Conservation (phyloP, 2,797 vertebrate genomes). For the Phoxinus dragarum region DNA sequence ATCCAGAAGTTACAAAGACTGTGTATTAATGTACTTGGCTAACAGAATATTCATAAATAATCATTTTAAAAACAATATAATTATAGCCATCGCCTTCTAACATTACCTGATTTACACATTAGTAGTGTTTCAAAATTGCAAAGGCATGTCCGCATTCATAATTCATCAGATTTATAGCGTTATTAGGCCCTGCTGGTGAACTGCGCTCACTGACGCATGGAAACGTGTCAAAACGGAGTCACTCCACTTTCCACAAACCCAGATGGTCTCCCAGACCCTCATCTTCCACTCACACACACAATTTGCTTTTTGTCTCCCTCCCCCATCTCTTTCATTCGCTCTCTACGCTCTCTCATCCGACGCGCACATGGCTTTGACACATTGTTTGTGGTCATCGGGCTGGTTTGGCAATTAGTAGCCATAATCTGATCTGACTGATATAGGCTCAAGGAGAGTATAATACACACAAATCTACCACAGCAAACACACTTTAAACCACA, state of each 20-base stretch:
- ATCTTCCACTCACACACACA: conserved; percentile 53
- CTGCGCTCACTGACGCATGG: conserved; percentile 2
- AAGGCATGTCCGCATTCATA: conserved; percentile 45
- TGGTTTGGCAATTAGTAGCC: conserved; percentile 64
- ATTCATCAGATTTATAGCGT: conserved; percentile 41
- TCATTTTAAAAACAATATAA: not conserved
- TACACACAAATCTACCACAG: conserved; percentile 23
- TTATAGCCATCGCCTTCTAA: conserved; percentile 14
- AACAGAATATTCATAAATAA: not conserved
- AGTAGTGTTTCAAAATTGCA: conserved; percentile 31
- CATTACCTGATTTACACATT: conserved; percentile 45
- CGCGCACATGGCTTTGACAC: conserved; percentile 62
- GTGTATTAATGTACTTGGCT: not conserved
- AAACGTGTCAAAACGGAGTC: conserved; percentile 30
- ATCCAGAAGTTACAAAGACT: not conserved
- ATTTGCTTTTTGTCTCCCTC: conserved; percentile 42
- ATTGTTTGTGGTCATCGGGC: conserved; percentile 66
- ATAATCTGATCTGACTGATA: conserved; percentile 72
- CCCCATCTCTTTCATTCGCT: conserved; percentile 20
- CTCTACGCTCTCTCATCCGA: not conserved
- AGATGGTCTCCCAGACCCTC: conserved; percentile 55
- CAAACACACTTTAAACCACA: conserved; percentile 69
- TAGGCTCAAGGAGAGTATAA: conserved; percentile 59
- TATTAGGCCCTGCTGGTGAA: conserved; percentile 44
- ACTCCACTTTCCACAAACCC: conserved; percentile 47